A percentile compares a stretch with the other conserved stretches of the same genome.
phyloP scores from a whole-genome alignment of 64 coral and sea anemone genomes.

The Exaiptasia diaphana region DNA sequence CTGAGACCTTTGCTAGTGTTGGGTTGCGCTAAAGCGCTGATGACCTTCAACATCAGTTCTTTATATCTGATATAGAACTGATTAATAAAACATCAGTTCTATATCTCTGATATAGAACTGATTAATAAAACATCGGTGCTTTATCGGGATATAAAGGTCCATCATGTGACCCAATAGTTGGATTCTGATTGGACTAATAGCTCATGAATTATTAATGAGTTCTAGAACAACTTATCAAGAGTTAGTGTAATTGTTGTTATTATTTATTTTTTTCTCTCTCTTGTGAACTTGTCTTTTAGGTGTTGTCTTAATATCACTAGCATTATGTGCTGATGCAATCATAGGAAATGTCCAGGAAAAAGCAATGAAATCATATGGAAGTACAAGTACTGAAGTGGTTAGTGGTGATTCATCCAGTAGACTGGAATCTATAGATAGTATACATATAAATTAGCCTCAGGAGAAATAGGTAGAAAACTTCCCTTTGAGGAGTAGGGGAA shows the following conservation, averaged over 20 bases:
- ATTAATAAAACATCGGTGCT: too few species aligned
- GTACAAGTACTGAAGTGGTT: constrained; percentile 96
- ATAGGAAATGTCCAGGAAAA: constrained; percentile 99
- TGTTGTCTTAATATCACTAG: constrained; percentile 79
- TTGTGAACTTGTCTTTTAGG: constrained; percentile 32
- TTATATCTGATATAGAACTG: too few species aligned
- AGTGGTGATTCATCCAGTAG: neutral
- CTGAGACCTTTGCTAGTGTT: too few species aligned
- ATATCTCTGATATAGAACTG: too few species aligned
- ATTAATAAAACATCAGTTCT: too few species aligned
- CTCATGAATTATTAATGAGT: too few species aligned
- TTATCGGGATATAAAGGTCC: neutral
- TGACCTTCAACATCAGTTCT: too few species aligned
- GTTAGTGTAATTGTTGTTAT: too few species aligned
- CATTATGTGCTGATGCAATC: constrained; percentile 92
- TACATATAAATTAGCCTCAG: neutral
- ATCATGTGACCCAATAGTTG: neutral
- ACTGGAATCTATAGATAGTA: neutral
- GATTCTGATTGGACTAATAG: neutral
- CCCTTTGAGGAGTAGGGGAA: neutral
- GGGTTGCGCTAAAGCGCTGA: too few species aligned
- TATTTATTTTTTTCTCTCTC: too few species aligned
- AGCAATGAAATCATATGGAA: constrained; percentile 78
- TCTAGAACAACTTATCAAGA: too few species aligned
- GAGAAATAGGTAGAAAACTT: too few species aligned